Base-by-base conservation (phyloP, 2,888 invertebrate genomes). In the Amblyteles armatorius region DNA sequence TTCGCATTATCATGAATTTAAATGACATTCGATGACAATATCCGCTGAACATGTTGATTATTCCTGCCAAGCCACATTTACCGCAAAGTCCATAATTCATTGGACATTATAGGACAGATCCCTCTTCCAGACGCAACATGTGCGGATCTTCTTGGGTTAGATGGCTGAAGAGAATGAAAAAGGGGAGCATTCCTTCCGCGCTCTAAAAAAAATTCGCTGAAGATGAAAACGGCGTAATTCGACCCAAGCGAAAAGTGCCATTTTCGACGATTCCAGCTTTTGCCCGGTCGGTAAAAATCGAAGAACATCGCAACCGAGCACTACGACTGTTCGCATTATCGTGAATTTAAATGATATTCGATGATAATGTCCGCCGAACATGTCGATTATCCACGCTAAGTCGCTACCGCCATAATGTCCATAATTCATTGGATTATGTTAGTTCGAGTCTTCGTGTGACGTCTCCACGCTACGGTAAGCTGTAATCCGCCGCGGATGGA, bases 181-280 rank as follows among this genome's bases (percentile, higher is more conserved):
- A 36, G 36, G 0, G 3, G 9, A 36, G 36, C 84, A 55, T 60
- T 76, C 63, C 67, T 69, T 78, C 77, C 82, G 78, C 81, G 57
- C 71, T 81, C 83, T 13, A 84, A 86, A 84, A 84, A 44, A 44
- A 13, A 44, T 44, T 44, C 13, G 44, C 44, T 44, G 13, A 44
- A 13, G 13, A 44, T 11, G 4, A 44, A 44, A 13, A 13, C 44
- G 9, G 3, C 11, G 44, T 2, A 44, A 11, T 13, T 3, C 3
- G 3, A 44, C 3, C 3, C 2, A 13, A 44, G 13, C 44, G 44
- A 13, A 44, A 44, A 13, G 13, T 44, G 44, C 44, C 44, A 44
- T 13, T 44, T 13, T 44, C 44, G 44, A 44, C 13, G 44, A 13
- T 44, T 13, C 40, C 44, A 44, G 13, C 44, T 36, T 36, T 44